These are phyloP conservation scores for Pogona vitticeps DNA, from an alignment of 2,113 vertebrate species.

Conservation along the genomic window DNA sequence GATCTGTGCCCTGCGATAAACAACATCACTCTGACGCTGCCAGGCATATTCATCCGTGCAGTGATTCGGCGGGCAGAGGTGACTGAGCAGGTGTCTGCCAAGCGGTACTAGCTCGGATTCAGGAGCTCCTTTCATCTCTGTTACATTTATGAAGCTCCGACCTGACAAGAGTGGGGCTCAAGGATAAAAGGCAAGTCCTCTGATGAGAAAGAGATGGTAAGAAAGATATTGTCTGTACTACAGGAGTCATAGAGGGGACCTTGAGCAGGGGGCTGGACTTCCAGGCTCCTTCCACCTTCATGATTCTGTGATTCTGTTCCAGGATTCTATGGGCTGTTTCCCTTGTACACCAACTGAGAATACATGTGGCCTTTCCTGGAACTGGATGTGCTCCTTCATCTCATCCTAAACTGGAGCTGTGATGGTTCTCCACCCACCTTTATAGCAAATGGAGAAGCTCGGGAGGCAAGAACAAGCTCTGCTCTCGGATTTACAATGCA, in stretches of 20 bases:
- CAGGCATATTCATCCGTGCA: accelerated
- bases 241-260: too few relatives aligned
- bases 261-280: too few relatives aligned
- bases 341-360: neutral
- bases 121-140: neutral
- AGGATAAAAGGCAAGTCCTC: neutral
- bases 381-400: neutral
- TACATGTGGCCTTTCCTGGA: neutral
- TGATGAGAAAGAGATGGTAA: neutral
- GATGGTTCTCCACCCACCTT: neutral
- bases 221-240: neutral
- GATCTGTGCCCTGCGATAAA: neutral
- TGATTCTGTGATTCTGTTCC: too few relatives aligned
- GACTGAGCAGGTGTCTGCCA: neutral
- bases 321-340: too few relatives aligned
- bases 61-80: neutral
- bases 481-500: neutral
- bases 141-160: neutral
- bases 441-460: neutral
- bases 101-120: accelerated
- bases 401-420: neutral
- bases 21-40: accelerated
- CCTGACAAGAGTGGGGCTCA: neutral
- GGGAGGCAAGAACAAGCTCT: neutral
- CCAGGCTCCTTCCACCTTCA: too few relatives aligned